Conservation (phyloP, 2,888 invertebrate species). For the Eupithecia inturbata region DNA sequence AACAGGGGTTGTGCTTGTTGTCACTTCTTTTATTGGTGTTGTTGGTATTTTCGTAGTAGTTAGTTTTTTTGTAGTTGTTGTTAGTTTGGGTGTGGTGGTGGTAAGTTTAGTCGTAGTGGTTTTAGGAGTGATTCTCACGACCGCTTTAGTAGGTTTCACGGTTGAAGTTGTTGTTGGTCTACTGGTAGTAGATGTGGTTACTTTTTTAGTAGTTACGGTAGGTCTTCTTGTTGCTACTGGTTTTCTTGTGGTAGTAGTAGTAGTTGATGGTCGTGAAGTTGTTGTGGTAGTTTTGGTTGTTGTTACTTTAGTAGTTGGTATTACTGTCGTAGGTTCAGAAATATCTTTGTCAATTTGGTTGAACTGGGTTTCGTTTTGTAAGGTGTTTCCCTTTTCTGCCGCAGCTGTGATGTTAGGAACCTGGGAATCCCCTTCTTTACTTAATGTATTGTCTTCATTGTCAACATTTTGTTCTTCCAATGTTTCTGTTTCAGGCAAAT, state of each 20-base stretch:
- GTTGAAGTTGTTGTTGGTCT: slow-evolving; percentile 44
- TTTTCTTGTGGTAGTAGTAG: slow-evolving; percentile 44
- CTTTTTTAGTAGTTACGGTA: slow-evolving; percentile 41
- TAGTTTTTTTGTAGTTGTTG: slow-evolving; percentile 49
- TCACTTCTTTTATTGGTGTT: slow-evolving; percentile 38
- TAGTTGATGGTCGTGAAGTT: slow-evolving; percentile 39
- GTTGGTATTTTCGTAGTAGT: slow-evolving; percentile 40
- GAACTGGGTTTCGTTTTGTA: slow-evolving; percentile 34
- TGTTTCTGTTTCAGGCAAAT: slow-evolving; percentile 76
- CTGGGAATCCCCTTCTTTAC: slow-evolving; percentile 65
- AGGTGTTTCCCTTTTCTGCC: slow-evolving; percentile 45
- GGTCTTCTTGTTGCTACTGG: slow-evolving; percentile 46
- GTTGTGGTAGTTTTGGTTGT: slow-evolving; percentile 40
- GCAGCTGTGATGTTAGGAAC: slow-evolving; percentile 55
- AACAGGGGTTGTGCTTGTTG: slow-evolving; percentile 40
- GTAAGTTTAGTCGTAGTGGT: background rate
- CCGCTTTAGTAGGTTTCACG: slow-evolving; percentile 1
- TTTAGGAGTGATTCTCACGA: slow-evolving; percentile 3
- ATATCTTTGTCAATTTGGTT: slow-evolving; percentile 35
- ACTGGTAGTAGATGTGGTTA: slow-evolving; percentile 41
- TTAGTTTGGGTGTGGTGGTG: slow-evolving; percentile 40
- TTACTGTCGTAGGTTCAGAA: slow-evolving; percentile 36
- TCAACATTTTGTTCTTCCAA: slow-evolving; percentile 58
- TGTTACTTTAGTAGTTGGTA: slow-evolving; percentile 36
- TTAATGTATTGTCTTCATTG: slow-evolving; percentile 58